Evolutionary conservation across 2,888 invertebrate genomes (phyloP).

Genomic region (Trichopoda pennipes): DNA sequence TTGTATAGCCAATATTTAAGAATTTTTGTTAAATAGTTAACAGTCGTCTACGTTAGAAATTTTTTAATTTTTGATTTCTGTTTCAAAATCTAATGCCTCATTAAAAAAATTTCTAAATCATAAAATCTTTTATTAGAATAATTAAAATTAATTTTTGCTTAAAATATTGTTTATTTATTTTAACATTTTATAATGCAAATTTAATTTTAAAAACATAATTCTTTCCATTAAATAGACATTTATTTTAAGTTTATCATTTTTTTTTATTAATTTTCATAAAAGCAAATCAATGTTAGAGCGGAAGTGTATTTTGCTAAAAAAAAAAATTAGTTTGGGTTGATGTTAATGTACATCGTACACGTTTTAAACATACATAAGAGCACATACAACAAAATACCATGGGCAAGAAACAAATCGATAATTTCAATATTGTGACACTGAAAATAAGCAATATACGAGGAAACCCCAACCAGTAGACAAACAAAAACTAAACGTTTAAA

Average conservation of each 20-base stretch:
- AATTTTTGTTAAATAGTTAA: no score
- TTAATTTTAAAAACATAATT: slow-evolving; percentile 33
- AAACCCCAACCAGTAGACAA: slow-evolving; percentile 34
- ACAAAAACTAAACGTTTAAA: slow-evolving; percentile 23
- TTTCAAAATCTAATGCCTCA: no score
- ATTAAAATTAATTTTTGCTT: no score
- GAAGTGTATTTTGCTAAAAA: slow-evolving; percentile 19
- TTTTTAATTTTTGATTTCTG: no score
- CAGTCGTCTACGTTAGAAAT: no score
- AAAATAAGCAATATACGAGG: slow-evolving; percentile 52
- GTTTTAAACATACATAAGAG: no score
- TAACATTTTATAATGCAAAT: no score
- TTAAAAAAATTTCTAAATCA: no score
- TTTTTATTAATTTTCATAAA: slow-evolving; percentile 38
- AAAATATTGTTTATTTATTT: no score
- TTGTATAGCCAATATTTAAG: no score
- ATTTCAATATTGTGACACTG: slow-evolving; percentile 61
- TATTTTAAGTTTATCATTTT: slow-evolving; percentile 9
- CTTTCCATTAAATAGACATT: neutral
- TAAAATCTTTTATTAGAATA: no score
- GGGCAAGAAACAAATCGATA: slow-evolving; percentile 56
- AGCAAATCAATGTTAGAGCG: slow-evolving; percentile 52
- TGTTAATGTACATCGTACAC: slow-evolving; percentile 3
- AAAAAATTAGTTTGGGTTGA: slow-evolving; percentile 32
- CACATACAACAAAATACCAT: slow-evolving; percentile 7